These are phyloP conservation scores for Danio aesculapii DNA, from an alignment of 2,797 vertebrate species.

Conservation along the genomic window DNA sequence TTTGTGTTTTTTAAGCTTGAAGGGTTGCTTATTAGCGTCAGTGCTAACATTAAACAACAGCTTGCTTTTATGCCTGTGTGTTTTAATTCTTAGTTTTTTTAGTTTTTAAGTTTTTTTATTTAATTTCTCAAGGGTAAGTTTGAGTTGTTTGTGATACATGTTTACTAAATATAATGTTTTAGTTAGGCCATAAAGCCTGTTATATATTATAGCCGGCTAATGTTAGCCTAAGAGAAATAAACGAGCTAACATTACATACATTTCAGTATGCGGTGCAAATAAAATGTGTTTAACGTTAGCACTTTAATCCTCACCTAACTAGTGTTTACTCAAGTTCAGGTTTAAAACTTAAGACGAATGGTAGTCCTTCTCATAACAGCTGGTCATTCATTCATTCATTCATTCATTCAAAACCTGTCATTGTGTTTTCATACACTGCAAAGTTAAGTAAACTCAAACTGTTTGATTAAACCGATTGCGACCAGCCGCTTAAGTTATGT, in stretches of 20 bases:
- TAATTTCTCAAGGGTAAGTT: accelerated
- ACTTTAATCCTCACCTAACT: neutral
- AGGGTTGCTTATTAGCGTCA: neutral
- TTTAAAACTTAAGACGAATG: too few species aligned
- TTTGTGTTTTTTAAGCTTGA: neutral
- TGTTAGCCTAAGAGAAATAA: neutral
- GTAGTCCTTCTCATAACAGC: neutral
- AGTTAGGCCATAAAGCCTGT: neutral
- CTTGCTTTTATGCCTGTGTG: neutral
- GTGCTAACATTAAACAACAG: neutral
- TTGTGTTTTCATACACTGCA: neutral
- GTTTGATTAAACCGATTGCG: too few species aligned
- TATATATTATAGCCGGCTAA: neutral
- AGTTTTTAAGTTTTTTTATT: neutral
- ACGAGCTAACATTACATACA: neutral
- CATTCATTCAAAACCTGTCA: neutral
- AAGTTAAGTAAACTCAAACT: too few species aligned
- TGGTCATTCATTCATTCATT: neutral
- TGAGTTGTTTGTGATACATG: neutral
- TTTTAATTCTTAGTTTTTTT: neutral
- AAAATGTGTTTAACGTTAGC: neutral
- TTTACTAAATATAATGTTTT: neutral
- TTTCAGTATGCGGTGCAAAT: neutral
- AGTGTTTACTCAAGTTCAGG: neutral
- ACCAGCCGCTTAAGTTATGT: too few species aligned